phyloP scores from a whole-genome alignment of 2,888 invertebrate genomes.

The Monochamus alternatus region DNA sequence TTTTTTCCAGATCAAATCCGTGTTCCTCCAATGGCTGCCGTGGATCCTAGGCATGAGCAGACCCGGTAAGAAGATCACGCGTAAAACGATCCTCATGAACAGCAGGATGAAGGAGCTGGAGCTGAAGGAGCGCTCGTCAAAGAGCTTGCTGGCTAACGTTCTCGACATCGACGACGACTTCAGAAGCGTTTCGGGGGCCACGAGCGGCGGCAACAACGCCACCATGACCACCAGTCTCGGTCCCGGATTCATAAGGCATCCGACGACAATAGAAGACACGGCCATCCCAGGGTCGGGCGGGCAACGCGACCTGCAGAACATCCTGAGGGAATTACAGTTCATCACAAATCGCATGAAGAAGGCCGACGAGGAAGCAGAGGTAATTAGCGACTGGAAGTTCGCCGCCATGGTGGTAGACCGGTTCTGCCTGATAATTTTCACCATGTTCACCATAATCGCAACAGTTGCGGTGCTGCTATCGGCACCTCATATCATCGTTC shows the following conservation, averaged over 20 bases:
- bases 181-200: slow-evolving; percentile 83
- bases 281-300: slow-evolving; percentile 73
- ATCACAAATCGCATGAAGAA: slow-evolving; percentile 95
- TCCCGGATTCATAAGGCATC: slow-evolving; percentile 77
- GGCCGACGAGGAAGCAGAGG: slow-evolving; percentile 93
- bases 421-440: slow-evolving; percentile 96
- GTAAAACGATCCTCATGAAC: slow-evolving; percentile 91
- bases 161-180: slow-evolving; percentile 97
- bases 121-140: slow-evolving; percentile 93
- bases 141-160: slow-evolving; percentile 94
- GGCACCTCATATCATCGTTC: slow-evolving; percentile 96
- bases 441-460: slow-evolving; percentile 93
- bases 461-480: slow-evolving; percentile 93
- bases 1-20: slow-evolving; percentile 85
- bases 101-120: slow-evolving; percentile 94
- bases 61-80: slow-evolving; percentile 94
- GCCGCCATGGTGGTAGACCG: slow-evolving; percentile 99
- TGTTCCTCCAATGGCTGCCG: slow-evolving; percentile 98
- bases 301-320: slow-evolving; percentile 90
- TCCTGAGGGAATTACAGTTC: slow-evolving; percentile 94
- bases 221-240: slow-evolving; percentile 68
- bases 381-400: slow-evolving; percentile 98
- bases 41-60: slow-evolving; percentile 97
- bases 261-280: slow-evolving; percentile 85
- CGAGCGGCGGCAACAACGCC: slow-evolving; percentile 61